Conservation (phyloP, 1,140 invertebrate genomes). For the Leptinotarsa lineolata region DNA sequence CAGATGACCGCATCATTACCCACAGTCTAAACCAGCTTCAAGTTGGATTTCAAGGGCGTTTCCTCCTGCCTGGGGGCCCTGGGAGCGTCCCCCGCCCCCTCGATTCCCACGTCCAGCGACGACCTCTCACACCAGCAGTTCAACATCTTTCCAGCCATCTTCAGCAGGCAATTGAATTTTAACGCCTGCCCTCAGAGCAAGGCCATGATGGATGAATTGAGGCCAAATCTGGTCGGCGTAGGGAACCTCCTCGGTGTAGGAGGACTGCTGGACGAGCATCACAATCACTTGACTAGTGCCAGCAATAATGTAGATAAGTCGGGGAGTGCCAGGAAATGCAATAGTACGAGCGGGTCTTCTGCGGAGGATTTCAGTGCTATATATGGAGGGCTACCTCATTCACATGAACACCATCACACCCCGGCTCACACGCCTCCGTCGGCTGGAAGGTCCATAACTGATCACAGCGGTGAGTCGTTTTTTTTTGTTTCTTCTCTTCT, state of each 20-base stretch:
- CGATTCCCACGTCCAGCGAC: slow-evolving; percentile 56
- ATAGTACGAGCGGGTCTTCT: slow-evolving; percentile 70
- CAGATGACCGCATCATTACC: slow-evolving; percentile 1
- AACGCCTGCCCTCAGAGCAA: slow-evolving; percentile 69
- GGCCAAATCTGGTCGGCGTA: slow-evolving; percentile 76
- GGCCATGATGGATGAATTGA: slow-evolving; percentile 81
- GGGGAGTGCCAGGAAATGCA: slow-evolving; percentile 68
- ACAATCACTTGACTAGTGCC: slow-evolving; percentile 62
- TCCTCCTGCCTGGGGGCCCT: slow-evolving; percentile 55
- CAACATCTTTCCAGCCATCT: slow-evolving; percentile 87
- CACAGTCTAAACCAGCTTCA: slow-evolving; percentile 46
- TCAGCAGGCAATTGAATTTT: slow-evolving; percentile 84
- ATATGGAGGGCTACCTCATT: slow-evolving; percentile 65
- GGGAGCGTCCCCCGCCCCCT: slow-evolving; percentile 57
- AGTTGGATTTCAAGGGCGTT: slow-evolving; percentile 64
- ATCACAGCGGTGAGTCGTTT: slow-evolving; percentile 60
- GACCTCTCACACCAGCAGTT: slow-evolving; percentile 77
- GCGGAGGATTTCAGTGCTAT: slow-evolving; percentile 80
- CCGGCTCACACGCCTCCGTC: slow-evolving; percentile 66
- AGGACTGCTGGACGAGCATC: slow-evolving; percentile 77
- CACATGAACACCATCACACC: slow-evolving; percentile 60
- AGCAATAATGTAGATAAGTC: slow-evolving; percentile 62
- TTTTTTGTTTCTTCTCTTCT: no score
- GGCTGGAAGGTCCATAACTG: slow-evolving; percentile 61
- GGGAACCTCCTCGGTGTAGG: slow-evolving; percentile 75